Evolutionary conservation across 1,140 invertebrate genomes (phyloP).

Genomic region (Caenorhabditis brenneri): DNA sequence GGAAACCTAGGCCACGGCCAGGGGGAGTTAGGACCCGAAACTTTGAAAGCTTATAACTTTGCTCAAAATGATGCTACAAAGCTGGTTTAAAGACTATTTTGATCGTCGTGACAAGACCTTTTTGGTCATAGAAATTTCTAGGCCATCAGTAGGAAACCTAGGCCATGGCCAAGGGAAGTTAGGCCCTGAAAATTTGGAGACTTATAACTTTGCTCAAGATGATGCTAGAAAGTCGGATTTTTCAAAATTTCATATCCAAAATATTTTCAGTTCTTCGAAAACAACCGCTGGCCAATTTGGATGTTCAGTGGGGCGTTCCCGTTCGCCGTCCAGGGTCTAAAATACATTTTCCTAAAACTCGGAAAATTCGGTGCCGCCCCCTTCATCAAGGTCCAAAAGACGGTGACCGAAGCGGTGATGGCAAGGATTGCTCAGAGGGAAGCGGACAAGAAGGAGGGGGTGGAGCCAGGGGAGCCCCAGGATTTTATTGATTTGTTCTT

Average conservation of each 20-base stretch:
- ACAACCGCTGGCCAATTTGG: conserved; percentile 2
- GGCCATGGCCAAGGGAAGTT: too few species aligned
- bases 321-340: neutral
- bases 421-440: conserved; percentile 41
- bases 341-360: neutral
- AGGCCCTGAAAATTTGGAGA: too few species aligned
- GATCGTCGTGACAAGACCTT: too few species aligned
- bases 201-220: too few species aligned
- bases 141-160: too few species aligned
- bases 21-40: too few species aligned
- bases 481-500: conserved; percentile 50
- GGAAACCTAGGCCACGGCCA: too few species aligned
- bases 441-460: conserved; percentile 9
- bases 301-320: conserved; percentile 6
- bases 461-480: conserved; percentile 34
- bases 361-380: neutral
- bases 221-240: neutral
- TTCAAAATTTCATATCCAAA: neutral
- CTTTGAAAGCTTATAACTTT: too few species aligned
- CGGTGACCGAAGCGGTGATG: neutral
- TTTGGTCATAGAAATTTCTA: too few species aligned
- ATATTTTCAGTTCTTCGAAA: neutral
- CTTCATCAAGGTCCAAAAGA: neutral
- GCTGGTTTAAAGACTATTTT: too few species aligned
- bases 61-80: too few species aligned